Evolutionary conservation across 1,140 invertebrate genomes (phyloP).

Genomic region (Aethina tumida): DNA sequence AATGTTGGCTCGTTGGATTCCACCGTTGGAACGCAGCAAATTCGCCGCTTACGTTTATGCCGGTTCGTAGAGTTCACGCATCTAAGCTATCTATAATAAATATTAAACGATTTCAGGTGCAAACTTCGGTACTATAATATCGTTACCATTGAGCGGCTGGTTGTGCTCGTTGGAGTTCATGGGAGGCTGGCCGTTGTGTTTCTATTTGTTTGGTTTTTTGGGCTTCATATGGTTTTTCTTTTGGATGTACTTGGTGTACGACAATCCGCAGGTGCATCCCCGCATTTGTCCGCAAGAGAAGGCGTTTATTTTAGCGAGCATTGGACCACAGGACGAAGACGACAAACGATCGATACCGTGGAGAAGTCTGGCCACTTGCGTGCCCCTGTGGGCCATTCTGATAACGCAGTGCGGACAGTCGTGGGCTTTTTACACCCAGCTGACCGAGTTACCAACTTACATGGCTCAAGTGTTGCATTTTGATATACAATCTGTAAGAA

Average conservation of each 20-base stretch:
- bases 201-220: slow-evolving; percentile 65
- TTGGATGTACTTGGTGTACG: slow-evolving; percentile 64
- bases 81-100: neutral
- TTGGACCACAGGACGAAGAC: slow-evolving; percentile 37
- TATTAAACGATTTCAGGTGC: slow-evolving; percentile 41
- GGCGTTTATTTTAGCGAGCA: slow-evolving; percentile 53
- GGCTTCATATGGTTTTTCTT: slow-evolving; percentile 71
- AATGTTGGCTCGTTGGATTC: slow-evolving; percentile 73
- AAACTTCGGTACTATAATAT: slow-evolving; percentile 67
- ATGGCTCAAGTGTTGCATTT: slow-evolving; percentile 88
- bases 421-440: slow-evolving; percentile 91
- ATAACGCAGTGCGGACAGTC: slow-evolving; percentile 84
- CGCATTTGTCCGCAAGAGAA: slow-evolving; percentile 61
- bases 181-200: slow-evolving; percentile 68
- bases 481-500: slow-evolving; percentile 63
- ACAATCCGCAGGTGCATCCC: slow-evolving; percentile 68
- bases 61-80: slow-evolving; percentile 36
- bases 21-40: slow-evolving; percentile 67
- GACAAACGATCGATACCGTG: slow-evolving; percentile 51
- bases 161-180: slow-evolving; percentile 55
- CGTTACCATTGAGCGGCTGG: slow-evolving; percentile 63
- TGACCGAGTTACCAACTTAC: slow-evolving; percentile 89
- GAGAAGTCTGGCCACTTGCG: slow-evolving; percentile 65
- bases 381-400: slow-evolving; percentile 79
- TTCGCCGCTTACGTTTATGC: slow-evolving; percentile 72